Evolutionary conservation across 2,888 invertebrate species (phyloP).

Genomic region (Drosophila histrio): DNA sequence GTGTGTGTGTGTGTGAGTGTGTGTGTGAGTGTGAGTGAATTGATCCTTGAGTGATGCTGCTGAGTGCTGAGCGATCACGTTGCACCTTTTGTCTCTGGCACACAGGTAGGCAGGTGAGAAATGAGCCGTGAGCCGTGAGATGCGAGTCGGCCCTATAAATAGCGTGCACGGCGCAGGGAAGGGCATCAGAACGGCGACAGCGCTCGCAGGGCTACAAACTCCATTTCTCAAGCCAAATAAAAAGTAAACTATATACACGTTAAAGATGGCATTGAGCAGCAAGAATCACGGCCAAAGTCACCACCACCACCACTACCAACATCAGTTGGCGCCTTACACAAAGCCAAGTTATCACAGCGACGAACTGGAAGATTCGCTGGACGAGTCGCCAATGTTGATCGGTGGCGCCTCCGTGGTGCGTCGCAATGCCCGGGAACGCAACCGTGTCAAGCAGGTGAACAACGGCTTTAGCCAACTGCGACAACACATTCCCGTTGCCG

Average conservation of each 20-base stretch:
- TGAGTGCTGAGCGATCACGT: constrained; percentile 36
- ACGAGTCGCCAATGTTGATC: constrained; percentile 26
- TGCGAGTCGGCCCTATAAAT: constrained; percentile 72
- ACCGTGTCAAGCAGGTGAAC: constrained; percentile 97
- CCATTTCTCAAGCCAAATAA: no score
- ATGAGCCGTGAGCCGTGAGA: background rate
- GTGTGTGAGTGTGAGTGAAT: constrained; percentile 32
- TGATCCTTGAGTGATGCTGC: constrained; percentile 30
- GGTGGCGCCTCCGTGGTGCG: constrained; percentile 91
- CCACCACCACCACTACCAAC: constrained; percentile 43
- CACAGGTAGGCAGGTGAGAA: constrained; percentile 62
- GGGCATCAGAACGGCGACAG: constrained; percentile 83
- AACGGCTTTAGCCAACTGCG: constrained; percentile 95
- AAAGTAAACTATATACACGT: no score
- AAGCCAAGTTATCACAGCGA: constrained; percentile 43
- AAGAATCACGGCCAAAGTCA: no score
- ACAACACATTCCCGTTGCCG: constrained; percentile 93
- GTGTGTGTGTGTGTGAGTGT: constrained; percentile 17
- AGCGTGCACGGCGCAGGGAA: constrained; percentile 77
- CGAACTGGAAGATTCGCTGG: constrained; percentile 7
- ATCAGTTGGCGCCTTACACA: constrained; percentile 56
- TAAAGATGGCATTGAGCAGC: constrained; percentile 72
- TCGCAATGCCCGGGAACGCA: constrained; percentile 96
- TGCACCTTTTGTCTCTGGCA: constrained; percentile 67
- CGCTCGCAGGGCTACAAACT: constrained; percentile 73